These are phyloP conservation scores for Psilopsiagon aymara DNA, from an alignment of 2,113 vertebrate genomes.

Conservation along the genomic window DNA sequence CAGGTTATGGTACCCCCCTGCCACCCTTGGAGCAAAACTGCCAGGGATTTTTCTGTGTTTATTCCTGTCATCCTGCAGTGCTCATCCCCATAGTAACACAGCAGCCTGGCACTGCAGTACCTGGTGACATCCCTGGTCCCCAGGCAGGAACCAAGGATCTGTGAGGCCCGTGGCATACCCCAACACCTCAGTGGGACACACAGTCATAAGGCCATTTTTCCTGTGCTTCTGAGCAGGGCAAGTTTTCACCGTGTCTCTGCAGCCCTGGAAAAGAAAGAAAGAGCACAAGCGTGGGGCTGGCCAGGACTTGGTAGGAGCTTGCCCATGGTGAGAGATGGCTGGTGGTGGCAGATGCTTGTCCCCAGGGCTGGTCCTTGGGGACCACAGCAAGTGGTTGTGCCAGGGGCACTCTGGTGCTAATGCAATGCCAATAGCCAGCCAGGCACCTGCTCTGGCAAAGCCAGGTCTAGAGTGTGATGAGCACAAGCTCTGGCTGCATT, in stretches of 20 bases:
- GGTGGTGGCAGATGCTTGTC: not conserved
- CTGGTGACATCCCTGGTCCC: not conserved
- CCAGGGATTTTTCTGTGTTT: not conserved
- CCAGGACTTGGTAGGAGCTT: not conserved
- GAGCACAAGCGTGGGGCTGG: not conserved
- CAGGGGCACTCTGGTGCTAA: not conserved
- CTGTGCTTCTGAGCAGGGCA: rapidly evolving
- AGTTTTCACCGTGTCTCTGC: not conserved
- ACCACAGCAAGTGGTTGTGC: not conserved
- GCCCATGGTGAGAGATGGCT: rapidly evolving
- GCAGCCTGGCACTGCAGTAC: not conserved
- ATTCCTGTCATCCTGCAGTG: not conserved
- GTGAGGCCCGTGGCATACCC: rapidly evolving
- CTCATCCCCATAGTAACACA: constrained; percentile 11
- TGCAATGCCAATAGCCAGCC: not conserved
- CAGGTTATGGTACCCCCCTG: not conserved
- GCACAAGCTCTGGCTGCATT: not conserved
- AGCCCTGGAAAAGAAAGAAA: not conserved
- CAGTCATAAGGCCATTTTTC: rapidly evolving
- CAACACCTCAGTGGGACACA: rapidly evolving
- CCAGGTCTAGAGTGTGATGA: not conserved
- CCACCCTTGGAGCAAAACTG: rapidly evolving
- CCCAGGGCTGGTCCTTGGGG: not conserved
- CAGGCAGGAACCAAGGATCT: rapidly evolving
- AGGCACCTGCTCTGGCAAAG: not conserved